Base-by-base conservation (phyloP, 37 sponge, comb jelly and placozoan species). In the Crambe crambe region DNA sequence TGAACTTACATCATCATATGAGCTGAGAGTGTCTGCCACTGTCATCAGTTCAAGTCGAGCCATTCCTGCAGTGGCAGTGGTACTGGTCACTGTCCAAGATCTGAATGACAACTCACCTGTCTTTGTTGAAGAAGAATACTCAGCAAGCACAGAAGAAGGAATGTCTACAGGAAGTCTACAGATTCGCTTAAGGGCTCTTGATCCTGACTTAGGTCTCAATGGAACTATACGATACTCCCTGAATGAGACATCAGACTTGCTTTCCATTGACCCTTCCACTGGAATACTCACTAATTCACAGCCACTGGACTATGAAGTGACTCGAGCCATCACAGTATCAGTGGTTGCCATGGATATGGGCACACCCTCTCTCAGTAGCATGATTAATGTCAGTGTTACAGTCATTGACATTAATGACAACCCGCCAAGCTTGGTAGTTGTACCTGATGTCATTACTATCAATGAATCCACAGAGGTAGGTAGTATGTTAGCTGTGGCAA, bases 71-170 rank as follows among this genome's bases (percentile, higher is more conserved):
- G 20, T 2, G 23, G 71, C 84, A 10, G n/a, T 58, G 18, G 72
- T 95, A 0, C 30, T 36, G 29, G 56, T 91, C 2, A 68, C 68
- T 23, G 81, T 95, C 5, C 59, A 74, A 22, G 96, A 91, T 74
- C 42, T 89, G 21, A 95, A 95, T 81, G 92, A 91, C 47, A 91
- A 95, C 61, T 31, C 76, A 25, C 96, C 96, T 32, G 71, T 65
- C 36, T 95, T 95, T 44, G 10, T 29, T 41, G 60, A 74, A 30
- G 58, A 21, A 10, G 9, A 39, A 30, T 86, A 85, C 76, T 2
- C 41, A 23, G 78, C 83, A 21, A 77, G 31, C 22, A 59, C 89
- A 0, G 39, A 58, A 38, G 96, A 95, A 58, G 57, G 58, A 29
- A 72, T 64, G 4, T 60, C 77, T 21, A 38, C 74, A 18, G 77